These are phyloP conservation scores for Onychomys torridus DNA, from an alignment of 2,797 vertebrate species.

Conservation along the genomic window DNA sequence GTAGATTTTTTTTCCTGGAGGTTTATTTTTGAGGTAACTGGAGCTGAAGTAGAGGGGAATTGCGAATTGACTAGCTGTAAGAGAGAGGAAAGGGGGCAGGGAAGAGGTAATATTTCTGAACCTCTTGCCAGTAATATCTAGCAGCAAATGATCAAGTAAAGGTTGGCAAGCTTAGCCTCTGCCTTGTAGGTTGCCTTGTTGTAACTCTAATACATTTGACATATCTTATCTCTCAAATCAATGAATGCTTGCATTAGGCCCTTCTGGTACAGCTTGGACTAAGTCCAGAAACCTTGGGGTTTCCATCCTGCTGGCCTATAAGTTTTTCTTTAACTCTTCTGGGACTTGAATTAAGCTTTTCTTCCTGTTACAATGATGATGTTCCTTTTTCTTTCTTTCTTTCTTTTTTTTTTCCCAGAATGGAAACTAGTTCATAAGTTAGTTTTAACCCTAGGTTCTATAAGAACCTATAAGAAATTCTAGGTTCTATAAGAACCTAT, in stretches of 20 bases:
- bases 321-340: slow-evolving; percentile 83
- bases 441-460: slow-evolving; percentile 78
- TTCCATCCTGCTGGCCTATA: slow-evolving; percentile 83
- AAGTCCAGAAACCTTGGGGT: slow-evolving; percentile 83
- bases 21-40: slow-evolving; percentile 78
- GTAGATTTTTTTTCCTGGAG: slow-evolving; percentile 56
- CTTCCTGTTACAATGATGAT: slow-evolving; percentile 81
- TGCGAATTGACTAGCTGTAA: slow-evolving; percentile 81
- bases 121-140: slow-evolving; percentile 85
- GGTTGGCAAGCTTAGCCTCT: slow-evolving; percentile 75
- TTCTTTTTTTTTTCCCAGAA: slow-evolving; percentile 73
- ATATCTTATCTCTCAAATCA: slow-evolving; percentile 85
- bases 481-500: slow-evolving; percentile 69
- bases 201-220: slow-evolving; percentile 85
- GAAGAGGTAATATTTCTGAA: slow-evolving; percentile 82
- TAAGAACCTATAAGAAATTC: slow-evolving; percentile 77
- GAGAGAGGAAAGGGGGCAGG: slow-evolving; percentile 81
- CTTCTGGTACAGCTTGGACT: slow-evolving; percentile 84
- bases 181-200: slow-evolving; percentile 72
- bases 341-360: slow-evolving; percentile 83
- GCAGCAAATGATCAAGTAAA: slow-evolving; percentile 84
- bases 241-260: slow-evolving; percentile 85
- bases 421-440: slow-evolving; percentile 80
- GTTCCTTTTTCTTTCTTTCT: slow-evolving; percentile 30
- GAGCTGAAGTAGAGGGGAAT: slow-evolving; percentile 71